phyloP scores from a whole-genome alignment of 2,888 invertebrate species.

The Diarsia mendica region DNA sequence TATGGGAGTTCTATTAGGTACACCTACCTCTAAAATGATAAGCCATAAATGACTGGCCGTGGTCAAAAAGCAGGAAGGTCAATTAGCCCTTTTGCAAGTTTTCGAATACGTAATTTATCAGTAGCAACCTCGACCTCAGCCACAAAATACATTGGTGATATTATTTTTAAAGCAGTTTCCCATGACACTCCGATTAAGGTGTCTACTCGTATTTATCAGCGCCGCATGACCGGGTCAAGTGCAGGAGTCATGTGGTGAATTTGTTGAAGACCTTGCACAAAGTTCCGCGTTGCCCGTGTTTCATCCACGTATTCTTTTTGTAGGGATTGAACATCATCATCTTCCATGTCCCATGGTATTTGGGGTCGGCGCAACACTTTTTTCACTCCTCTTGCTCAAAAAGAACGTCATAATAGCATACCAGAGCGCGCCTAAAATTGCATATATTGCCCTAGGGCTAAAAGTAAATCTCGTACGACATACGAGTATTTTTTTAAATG shows the following conservation, averaged over 20 bases:
- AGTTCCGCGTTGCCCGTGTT: not conserved
- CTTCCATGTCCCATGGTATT: too few species aligned
- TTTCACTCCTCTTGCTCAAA: too few species aligned
- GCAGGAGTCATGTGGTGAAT: not conserved
- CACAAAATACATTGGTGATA: not conserved
- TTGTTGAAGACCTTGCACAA: not conserved
- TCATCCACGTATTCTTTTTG: not conserved
- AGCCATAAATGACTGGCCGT: not conserved
- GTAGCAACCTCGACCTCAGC: slow-evolving; percentile 3
- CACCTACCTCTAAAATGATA: not conserved
- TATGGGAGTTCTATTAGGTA: too few species aligned
- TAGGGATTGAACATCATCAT: not conserved
- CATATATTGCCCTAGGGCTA: too few species aligned
- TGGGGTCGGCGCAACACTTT: too few species aligned
- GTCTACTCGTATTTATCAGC: not conserved
- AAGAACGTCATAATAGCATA: too few species aligned
- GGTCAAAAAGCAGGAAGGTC: not conserved
- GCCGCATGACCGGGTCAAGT: not conserved
- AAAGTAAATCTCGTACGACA: too few species aligned
- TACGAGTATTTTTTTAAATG: too few species aligned
- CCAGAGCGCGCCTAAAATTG: too few species aligned
- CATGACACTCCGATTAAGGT: not conserved
- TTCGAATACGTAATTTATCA: not conserved
- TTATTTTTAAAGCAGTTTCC: slow-evolving; percentile 16
- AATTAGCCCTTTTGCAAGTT: not conserved